These are phyloP conservation scores for Cheilosia variabilis DNA, from an alignment of 2,888 invertebrate species.

Conservation along the genomic window DNA sequence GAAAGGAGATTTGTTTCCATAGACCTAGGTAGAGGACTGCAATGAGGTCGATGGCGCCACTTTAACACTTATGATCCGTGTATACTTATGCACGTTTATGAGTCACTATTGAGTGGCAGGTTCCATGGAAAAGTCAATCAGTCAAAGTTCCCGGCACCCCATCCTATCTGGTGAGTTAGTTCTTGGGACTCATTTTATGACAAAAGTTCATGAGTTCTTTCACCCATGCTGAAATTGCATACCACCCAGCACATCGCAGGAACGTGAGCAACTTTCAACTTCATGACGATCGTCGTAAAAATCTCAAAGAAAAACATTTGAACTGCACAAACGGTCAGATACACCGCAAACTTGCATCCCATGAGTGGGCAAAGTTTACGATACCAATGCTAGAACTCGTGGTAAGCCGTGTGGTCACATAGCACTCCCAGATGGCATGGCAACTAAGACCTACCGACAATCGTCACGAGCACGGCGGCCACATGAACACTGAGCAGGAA, in stretches of 20 bases:
- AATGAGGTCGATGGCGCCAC: no score
- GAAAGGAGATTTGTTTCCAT: no score
- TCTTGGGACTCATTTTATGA: no score
- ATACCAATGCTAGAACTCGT: conserved; percentile 23
- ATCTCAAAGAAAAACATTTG: conserved; percentile 14
- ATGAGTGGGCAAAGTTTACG: conserved; percentile 30
- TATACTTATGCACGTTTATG: no score
- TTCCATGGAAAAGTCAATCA: no score
- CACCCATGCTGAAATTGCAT: neutral
- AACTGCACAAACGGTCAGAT: conserved; percentile 11
- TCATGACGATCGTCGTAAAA: neutral
- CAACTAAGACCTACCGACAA: conserved; percentile 39
- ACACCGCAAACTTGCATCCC: neutral
- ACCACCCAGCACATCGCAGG: neutral
- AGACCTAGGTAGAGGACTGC: no score
- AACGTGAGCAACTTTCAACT: conserved; percentile 18
- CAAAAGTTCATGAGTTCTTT: no score
- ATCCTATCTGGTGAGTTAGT: no score
- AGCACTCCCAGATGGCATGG: conserved; percentile 35
- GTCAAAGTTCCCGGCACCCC: no score
- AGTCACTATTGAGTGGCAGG: no score
- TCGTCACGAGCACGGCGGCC: conserved; percentile 16
- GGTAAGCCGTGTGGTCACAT: conserved; percentile 29
- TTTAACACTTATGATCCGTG: no score
- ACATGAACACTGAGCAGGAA: conserved; percentile 22